Percentiles rank a stretch among this genome's conserved stretches.
phyloP scores from a whole-genome alignment of 2,888 invertebrate genomes.

The Dryococelus australis region DNA sequence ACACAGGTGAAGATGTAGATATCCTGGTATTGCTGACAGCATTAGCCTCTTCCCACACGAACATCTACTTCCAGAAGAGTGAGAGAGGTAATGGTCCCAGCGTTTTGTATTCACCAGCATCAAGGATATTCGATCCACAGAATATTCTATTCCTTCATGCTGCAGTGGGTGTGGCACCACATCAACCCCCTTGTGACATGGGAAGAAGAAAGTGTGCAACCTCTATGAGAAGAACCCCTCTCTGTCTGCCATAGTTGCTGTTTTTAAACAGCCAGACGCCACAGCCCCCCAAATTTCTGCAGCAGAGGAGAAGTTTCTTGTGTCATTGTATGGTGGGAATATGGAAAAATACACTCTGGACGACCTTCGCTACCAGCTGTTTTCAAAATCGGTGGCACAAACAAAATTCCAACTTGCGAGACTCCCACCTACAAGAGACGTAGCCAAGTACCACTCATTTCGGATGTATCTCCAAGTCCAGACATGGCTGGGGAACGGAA shows the following conservation, averaged over 20 bases:
- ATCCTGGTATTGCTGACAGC: no score
- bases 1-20: no score
- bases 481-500: neutral
- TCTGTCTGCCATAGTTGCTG: neutral
- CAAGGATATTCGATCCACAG: neutral
- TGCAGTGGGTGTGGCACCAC: neutral
- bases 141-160: neutral
- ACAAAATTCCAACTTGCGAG: neutral
- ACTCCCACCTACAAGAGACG: neutral
- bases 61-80: neutral
- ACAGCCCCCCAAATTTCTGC: neutral
- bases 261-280: neutral
- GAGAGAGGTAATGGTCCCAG: neutral
- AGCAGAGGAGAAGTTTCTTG: neutral
- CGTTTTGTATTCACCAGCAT: neutral
- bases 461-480: neutral
- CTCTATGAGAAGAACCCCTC: neutral
- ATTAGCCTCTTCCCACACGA: neutral
- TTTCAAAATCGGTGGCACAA: neutral
- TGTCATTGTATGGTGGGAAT: neutral
- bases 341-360: neutral
- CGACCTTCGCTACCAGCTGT: neutral
- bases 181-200: neutral
- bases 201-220: neutral
- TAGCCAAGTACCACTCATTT: neutral